phyloP scores from a whole-genome alignment of 2,888 invertebrate species.

The Endomychus coccineus region DNA sequence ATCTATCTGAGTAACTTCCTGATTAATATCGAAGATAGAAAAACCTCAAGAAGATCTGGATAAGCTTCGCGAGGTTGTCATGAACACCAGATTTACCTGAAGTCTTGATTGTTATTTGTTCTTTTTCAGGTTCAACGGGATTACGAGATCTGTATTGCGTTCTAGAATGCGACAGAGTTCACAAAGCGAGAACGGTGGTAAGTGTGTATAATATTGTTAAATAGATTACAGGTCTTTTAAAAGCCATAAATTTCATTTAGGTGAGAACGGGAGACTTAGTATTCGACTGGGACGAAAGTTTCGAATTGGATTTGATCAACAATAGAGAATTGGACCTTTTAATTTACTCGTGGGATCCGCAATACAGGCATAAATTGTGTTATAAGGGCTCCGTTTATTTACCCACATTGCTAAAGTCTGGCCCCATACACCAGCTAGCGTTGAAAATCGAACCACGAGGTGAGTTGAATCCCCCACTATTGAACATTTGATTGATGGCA shows the following conservation, averaged over 20 bases:
- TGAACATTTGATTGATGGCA: too few relatives aligned
- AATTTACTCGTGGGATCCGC: slow-evolving; percentile 99
- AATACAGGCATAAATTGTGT: slow-evolving; percentile 92
- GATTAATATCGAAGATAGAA: too few relatives aligned
- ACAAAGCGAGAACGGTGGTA: slow-evolving; percentile 91
- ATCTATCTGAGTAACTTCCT: too few relatives aligned
- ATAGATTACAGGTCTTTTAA: neutral
- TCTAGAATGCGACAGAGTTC: slow-evolving; percentile 91
- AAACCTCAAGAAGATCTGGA: too few relatives aligned
- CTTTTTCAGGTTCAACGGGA: slow-evolving; percentile 44
- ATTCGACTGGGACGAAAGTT: slow-evolving; percentile 99
- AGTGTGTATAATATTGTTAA: slow-evolving; percentile 28
- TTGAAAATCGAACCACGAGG: slow-evolving; percentile 69
- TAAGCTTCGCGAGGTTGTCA: too few relatives aligned
- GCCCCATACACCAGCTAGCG: slow-evolving; percentile 82
- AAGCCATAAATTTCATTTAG: slow-evolving; percentile 31
- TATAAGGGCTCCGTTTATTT: slow-evolving; percentile 86
- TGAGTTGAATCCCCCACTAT: too few relatives aligned
- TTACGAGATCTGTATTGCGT: slow-evolving; percentile 93
- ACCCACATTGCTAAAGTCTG: slow-evolving; percentile 70
- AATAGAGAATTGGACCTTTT: slow-evolving; percentile 91
- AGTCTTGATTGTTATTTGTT: too few relatives aligned
- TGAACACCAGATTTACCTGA: too few relatives aligned
- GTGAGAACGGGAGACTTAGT: slow-evolving; percentile 90
- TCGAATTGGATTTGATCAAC: slow-evolving; percentile 92